Conservation (phyloP, 2,888 invertebrate species). For the Rhyacophila evoluta region DNA sequence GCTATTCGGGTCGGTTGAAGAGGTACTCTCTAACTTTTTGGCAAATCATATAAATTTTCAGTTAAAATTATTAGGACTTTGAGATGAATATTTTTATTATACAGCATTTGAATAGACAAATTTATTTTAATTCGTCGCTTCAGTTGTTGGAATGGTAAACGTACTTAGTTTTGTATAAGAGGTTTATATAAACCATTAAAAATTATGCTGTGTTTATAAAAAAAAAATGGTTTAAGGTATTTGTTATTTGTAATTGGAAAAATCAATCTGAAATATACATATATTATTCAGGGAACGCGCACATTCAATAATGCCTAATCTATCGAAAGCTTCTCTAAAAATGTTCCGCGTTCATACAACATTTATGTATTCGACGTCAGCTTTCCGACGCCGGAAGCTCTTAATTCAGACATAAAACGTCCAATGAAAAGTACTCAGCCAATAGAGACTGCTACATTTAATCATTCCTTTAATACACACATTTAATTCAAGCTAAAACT, state of each 20-base stretch:
- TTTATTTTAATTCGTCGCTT: too few species aligned
- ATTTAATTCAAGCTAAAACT: too few species aligned
- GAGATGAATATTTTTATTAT: too few species aligned
- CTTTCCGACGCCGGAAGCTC: slow-evolving; percentile 39
- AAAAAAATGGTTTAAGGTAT: too few species aligned
- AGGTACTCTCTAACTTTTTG: neutral
- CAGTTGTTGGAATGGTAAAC: too few species aligned
- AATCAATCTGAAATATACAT: neutral
- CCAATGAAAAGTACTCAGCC: slow-evolving; percentile 27
- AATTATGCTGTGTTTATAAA: too few species aligned
- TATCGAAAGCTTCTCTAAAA: neutral
- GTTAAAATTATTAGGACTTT: too few species aligned
- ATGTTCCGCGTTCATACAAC: neutral
- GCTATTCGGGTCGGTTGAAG: neutral
- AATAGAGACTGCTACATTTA: neutral
- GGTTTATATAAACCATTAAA: too few species aligned
- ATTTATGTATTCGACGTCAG: slow-evolving; percentile 14
- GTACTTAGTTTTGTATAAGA: too few species aligned
- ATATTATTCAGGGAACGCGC: neutral
- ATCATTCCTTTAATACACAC: too few species aligned
- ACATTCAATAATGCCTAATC: neutral
- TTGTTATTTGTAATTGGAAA: neutral
- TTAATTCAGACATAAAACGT: slow-evolving; percentile 50
- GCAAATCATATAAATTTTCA: neutral
- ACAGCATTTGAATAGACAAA: too few species aligned